phyloP scores from a whole-genome alignment of 1,140 invertebrate species.

The Drosophila kanapiae region DNA sequence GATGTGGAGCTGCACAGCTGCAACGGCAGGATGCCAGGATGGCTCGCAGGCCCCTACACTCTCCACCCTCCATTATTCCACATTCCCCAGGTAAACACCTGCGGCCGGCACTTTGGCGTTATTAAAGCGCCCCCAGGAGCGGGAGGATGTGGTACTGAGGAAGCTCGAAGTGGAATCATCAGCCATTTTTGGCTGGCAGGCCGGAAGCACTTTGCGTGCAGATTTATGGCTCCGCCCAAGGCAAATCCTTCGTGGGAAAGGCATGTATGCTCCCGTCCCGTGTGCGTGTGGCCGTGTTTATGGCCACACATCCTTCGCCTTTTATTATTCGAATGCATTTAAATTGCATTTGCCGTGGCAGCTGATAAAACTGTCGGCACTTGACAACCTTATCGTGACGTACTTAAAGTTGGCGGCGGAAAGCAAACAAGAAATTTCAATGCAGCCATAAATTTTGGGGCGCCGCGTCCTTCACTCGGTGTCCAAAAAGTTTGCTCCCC shows the following conservation, averaged over 20 bases:
- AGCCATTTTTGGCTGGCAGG: constrained; percentile 60
- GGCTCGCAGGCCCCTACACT: neutral
- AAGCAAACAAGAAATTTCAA: constrained; percentile 3
- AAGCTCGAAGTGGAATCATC: constrained; percentile 32
- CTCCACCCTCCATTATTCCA: constrained; percentile 1
- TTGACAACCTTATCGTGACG: constrained; percentile 38
- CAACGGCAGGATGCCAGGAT: constrained; percentile 11
- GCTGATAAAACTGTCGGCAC: constrained; percentile 72
- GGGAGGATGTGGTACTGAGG: neutral
- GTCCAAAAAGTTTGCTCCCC: neutral
- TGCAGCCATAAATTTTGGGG: neutral
- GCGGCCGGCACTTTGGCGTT: constrained; percentile 59
- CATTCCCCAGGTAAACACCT: constrained; percentile 49
- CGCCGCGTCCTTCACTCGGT: neutral
- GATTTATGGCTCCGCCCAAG: constrained; percentile 65
- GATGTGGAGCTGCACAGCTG: constrained; percentile 16
- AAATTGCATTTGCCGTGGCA: constrained; percentile 59
- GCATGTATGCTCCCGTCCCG: neutral
- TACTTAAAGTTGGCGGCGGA: neutral
- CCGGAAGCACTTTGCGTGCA: constrained; percentile 74
- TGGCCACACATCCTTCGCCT: constrained; percentile 31
- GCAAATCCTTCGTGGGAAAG: constrained; percentile 36
- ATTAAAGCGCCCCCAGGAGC: constrained; percentile 63
- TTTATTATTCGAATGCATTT: constrained; percentile 45
- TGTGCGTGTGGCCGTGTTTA: constrained; percentile 26